Base-by-base conservation (phyloP, 2,797 vertebrate genomes). In the Allobates femoralis region DNA sequence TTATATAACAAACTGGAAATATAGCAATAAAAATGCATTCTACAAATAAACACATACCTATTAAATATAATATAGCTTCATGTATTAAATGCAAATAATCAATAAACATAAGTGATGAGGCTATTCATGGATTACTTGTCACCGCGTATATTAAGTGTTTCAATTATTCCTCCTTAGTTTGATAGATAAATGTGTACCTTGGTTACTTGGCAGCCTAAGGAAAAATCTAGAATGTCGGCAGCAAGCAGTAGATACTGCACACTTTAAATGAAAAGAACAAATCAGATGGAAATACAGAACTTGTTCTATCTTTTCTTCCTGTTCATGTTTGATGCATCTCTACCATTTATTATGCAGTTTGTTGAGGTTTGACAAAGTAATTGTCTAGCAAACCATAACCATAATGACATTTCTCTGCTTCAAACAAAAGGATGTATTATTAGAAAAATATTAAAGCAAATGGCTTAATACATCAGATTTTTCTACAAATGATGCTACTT, bases 331-430 rank as follows among this genome's bases (percentile, higher is more conserved):
- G 93, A 95, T 92, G 93, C 93, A 93, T 94, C 92, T 94, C 91
- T 91, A 93, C 93, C 94, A 95, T 94, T 94, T 94, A 94, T 94
- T 94, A 93, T 94, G 92, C 92, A 93, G 93, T 94, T 95, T 93
- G 91, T 93, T 94, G 93, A 95, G 93, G 95, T 94, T 92, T 94
- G 93, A 95, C 93, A 93, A 93, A 95, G 94, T 94, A 95, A 94
- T 95, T 94, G 94, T 94, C 94, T 94, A 93, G 90, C 89, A 95
- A 95, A 93, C 91, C 91, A 92, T 88, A 91, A 89, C 90, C 93
- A 93, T 95, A 93, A 94, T 94, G 91, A 93, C 89, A 89, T 88
- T 89, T 93, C 92, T 91, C 92, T 93, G 90, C 92, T 92, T 93
- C 90, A 83, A 90, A 90, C 90, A 89, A 92, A 92, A 92, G 90